Evolutionary conservation across 2,113 vertebrate genomes (phyloP).

Genomic region (Phylloscopus trochiloides): DNA sequence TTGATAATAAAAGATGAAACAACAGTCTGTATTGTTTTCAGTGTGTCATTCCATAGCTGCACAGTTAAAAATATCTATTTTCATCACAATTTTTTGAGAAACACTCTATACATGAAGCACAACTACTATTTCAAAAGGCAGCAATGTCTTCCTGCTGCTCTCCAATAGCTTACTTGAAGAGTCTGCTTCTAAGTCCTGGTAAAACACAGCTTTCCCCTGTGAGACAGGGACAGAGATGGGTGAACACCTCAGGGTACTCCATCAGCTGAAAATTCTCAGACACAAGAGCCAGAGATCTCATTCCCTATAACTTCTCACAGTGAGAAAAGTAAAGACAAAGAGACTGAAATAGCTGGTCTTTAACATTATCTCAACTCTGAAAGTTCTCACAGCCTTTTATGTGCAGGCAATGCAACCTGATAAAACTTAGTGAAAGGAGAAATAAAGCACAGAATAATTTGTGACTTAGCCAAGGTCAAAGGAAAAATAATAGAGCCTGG

Average conservation of each 20-base stretch:
- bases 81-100: conserved; percentile 11
- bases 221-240: neutral
- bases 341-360: neutral
- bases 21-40: conserved; percentile 5
- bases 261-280: neutral
- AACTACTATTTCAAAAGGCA: neutral
- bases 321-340: neutral
- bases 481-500: neutral
- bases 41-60: neutral
- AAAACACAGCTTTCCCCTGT: neutral
- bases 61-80: conserved; percentile 7
- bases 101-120: neutral
- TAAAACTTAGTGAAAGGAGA: neutral
- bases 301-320: neutral
- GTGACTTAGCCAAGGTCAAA: neutral
- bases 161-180: neutral
- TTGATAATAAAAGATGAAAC: neutral
- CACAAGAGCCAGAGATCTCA: neutral
- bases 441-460: neutral
- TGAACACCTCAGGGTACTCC: neutral
- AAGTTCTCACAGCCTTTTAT: neutral
- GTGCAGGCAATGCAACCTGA: neutral
- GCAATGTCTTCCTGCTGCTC: neutral
- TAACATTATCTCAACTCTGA: neutral
- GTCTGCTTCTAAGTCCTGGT: neutral